Percentiles rank a stretch among this genome's conserved stretches.
Evolutionary conservation across 2,113 vertebrate genomes (phyloP).

Genomic region (Forbesichthys papilliferus): DNA sequence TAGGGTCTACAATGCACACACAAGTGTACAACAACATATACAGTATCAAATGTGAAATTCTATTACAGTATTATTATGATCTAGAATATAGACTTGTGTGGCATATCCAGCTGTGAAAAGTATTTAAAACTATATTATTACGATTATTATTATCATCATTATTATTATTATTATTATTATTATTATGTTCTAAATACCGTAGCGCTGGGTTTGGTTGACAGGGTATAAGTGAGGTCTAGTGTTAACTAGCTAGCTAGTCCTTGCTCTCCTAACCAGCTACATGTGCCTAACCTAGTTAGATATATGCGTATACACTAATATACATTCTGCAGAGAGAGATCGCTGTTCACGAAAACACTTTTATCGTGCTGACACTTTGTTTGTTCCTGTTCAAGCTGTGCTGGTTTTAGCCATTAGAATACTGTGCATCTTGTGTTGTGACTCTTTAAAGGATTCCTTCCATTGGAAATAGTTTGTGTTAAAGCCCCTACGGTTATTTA

Average conservation of each 20-base stretch:
- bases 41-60: conserved; percentile 68
- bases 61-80: conserved; percentile 64
- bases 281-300: conserved; percentile 80
- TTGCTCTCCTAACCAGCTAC: conserved; percentile 67
- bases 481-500: no score
- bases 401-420: conserved; percentile 30
- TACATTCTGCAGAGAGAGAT: conserved; percentile 59
- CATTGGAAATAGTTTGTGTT: conserved; percentile 38
- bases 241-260: conserved; percentile 56
- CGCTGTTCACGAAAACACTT: conserved; percentile 46
- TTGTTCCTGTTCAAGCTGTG: conserved; percentile 30
- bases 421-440: conserved; percentile 73
- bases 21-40: conserved; percentile 67
- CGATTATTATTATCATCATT: conserved; percentile 40
- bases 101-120: conserved; percentile 68
- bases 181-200: conserved; percentile 46
- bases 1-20: conserved; percentile 25
- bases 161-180: conserved; percentile 36
- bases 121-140: conserved; percentile 39
- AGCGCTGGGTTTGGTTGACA: conserved; percentile 68
- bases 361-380: conserved; percentile 29
- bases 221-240: conserved; percentile 67
- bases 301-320: conserved; percentile 63
- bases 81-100: conserved; percentile 68
- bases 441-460: conserved; percentile 32